Evolutionary conservation across 2,113 vertebrate genomes (phyloP), one percentile per base, ranked within the genome.

Genomic region (Rhabdomys dilectus): DNA sequence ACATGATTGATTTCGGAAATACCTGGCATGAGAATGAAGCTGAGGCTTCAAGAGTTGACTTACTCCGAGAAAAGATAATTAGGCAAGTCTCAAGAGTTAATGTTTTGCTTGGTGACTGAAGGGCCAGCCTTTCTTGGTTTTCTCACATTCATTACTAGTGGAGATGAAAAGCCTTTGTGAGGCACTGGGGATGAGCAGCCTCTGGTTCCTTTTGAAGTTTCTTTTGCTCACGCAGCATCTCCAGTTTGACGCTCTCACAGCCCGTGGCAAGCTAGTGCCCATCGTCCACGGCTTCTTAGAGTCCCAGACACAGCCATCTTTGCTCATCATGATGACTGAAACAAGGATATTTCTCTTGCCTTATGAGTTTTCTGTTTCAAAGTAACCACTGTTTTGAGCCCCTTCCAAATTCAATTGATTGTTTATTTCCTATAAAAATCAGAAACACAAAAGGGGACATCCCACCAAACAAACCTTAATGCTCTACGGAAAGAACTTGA

Each of bases 1-100:
- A 98, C 97, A 98, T 99, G 99, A 99, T 99, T 99, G 99, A 99
- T 99, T 98, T 99, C 81, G 87, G 98, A 99, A 99, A 99, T 99
- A 99, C 98, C 98, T 99, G 98, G 98, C 98, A 98, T 98, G 96
- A 98, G 98, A 99, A 98, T 98, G 98, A 98, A 98, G 97, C 92
- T 70, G 91, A 98, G 98, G 88, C 98, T 98, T 98, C 97, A 97
- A 98, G 98, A 98, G 98, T 98, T 98, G 98, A 99, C 98, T 98
- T 98, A 99, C 98, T 98, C 98, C 97, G 98, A 98, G 98, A 98
- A 98, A 97, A 98, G 98, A 98, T 98, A 99, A 99, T 99, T 99
- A 99, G 98, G 98, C 97, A 98, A 98, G 98, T 98, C 98, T 99
- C 98, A 98, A 96, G 96, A 98, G 98, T 96, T 94, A 82, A 94